Conservation (phyloP, 2,797 vertebrate genomes). For the Philypnodon macrostomus region DNA sequence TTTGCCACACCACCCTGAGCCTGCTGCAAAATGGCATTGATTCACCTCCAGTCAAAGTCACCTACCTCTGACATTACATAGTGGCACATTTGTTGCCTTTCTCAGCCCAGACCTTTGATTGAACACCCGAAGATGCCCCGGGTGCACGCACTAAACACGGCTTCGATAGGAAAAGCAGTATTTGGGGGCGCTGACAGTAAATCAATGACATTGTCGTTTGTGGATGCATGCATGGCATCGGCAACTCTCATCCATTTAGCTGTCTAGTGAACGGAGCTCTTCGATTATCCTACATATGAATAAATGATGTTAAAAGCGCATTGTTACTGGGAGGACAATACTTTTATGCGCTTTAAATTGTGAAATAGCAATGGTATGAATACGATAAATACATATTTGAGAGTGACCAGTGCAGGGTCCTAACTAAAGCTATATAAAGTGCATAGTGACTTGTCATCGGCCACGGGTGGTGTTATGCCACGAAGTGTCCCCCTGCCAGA, state of each 20-base stretch:
- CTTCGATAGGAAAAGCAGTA: not conserved
- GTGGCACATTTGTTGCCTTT: not conserved
- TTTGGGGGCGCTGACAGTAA: not conserved
- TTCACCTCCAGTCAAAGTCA: constrained; percentile 11
- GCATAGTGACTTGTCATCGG: too few species aligned
- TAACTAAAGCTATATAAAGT: too few species aligned
- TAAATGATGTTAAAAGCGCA: too few species aligned
- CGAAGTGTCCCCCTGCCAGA: too few species aligned
- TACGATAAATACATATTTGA: too few species aligned
- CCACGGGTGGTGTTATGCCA: too few species aligned
- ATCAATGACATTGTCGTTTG: constrained; percentile 31
- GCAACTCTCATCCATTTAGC: constrained; percentile 20
- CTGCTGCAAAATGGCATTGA: constrained; percentile 3
- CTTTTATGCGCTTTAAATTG: too few species aligned
- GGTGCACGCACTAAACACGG: not conserved
- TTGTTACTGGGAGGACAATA: too few species aligned
- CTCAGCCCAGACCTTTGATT: not conserved
- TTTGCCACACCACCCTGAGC: not conserved
- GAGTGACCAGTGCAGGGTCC: too few species aligned
- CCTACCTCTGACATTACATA: too few species aligned
- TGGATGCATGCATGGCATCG: constrained; percentile 30
- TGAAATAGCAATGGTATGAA: too few species aligned
- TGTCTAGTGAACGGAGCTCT: not conserved
- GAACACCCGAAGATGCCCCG: not conserved
- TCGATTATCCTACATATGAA: too few species aligned